Conservation (phyloP, 2,888 invertebrate species). For the Pomacea canaliculata region DNA sequence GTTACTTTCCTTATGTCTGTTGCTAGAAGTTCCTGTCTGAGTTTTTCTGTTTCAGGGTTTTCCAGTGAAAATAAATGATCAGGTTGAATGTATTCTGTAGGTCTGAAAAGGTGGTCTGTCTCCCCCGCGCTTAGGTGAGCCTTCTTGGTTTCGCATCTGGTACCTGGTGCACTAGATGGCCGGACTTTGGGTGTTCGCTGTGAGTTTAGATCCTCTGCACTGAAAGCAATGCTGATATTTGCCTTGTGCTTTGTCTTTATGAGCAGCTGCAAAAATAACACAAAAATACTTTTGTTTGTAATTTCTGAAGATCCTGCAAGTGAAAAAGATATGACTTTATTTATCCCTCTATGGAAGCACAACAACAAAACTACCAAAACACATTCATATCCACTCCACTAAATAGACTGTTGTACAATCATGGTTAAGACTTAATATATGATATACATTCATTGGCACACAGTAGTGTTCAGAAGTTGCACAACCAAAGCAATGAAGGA, state of each 20-base stretch:
- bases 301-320: background rate
- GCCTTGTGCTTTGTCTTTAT: slow-evolving; percentile 58
- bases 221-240: slow-evolving; percentile 53
- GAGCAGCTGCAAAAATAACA: slow-evolving; percentile 47
- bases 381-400: too few species aligned
- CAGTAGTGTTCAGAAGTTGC: too few species aligned
- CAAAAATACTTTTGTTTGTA: background rate
- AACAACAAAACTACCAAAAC: too few species aligned
- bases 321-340: too few species aligned
- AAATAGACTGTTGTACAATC: too few species aligned
- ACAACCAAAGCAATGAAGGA: too few species aligned
- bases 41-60: slow-evolving; percentile 45
- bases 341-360: too few species aligned
- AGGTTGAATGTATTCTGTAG: slow-evolving; percentile 40
- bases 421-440: too few species aligned
- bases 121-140: slow-evolving; percentile 57
- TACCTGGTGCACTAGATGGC: slow-evolving; percentile 63
- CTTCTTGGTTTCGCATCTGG: slow-evolving; percentile 43
- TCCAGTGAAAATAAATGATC: slow-evolving; percentile 41
- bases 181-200: slow-evolving; percentile 46
- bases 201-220: slow-evolving; percentile 31
- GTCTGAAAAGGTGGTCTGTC: slow-evolving; percentile 41
- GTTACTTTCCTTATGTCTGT: slow-evolving; percentile 40
- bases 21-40: slow-evolving; percentile 42
- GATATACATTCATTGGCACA: too few species aligned